Base-by-base conservation (phyloP, 2,113 vertebrate species). In the Psettodes erumei region DNA sequence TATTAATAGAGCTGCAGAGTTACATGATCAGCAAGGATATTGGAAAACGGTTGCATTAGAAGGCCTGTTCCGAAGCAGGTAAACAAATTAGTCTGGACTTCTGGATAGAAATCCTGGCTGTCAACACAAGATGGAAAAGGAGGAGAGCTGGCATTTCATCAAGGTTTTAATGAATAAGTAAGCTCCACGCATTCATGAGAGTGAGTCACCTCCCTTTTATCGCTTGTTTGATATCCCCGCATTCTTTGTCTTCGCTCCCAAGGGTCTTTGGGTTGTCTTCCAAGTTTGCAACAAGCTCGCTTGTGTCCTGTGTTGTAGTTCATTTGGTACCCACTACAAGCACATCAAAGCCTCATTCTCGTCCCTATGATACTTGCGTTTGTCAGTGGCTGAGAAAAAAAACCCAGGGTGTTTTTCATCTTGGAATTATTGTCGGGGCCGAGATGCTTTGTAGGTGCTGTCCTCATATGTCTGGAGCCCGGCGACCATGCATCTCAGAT, bases 401-500 rank as follows among this genome's bases (percentile, higher is more conserved):
- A 61, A 61, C 60, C 48, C 19, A 8, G 10, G 9, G 3, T 48
- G 33, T 69, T 75, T 86, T 88, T 84, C 37, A 83, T 88, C 27
- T 27, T 68, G 25, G 64, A 79, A 56, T 86, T 77, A 86, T 79
- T 89, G 77, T 40, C 9, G 43, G 80, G 77, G 84, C 30, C 79
- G 79, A 75, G 37, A 85, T 13, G 3, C 76, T 79, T 86, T 81
- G 71, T 78, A 50, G 84, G 62, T 60, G 42, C 63, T n/a, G 12
- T 81, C 76, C 77, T 84, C 28, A 77, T 62, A 75, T 71, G 45
- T 77, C 71, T 83, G 70, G 51, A 70, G 62, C 27, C 75, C 53
- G 55, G 54, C 68, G 78, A 79, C 73, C 55, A 21, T 50, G 13
- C 8, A 71, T 45, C 84, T 89, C 63, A 90, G 90, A 91, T 90